Base-by-base conservation (phyloP, 2,888 invertebrate genomes). In the Acleris sparsana region DNA sequence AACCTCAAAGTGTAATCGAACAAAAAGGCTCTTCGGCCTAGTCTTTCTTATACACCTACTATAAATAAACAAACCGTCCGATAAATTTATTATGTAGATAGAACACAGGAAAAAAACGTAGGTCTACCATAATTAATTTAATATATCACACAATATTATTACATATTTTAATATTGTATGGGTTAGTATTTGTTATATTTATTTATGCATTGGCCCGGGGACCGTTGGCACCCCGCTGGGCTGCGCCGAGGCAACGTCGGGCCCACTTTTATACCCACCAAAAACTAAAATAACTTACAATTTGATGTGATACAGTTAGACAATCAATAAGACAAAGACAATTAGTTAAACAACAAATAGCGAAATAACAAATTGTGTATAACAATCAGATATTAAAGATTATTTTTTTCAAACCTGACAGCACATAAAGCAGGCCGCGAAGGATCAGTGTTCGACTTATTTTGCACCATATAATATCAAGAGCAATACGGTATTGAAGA, bases 271-370 rank as follows among this genome's bases (percentile, higher is more conserved):
- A 82, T 85, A 82, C 78, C 78, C 77, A 80, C 80, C 83, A 88
- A 89, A 88, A 88, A 85, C 83, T 78, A 76, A 79, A 85, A 87
- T 85, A 85, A 87, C 87, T 84, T 86, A 85, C 80, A 78, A 79
- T 78, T 79, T 78, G 76, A 80, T 75, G 73, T 75, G 76, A 76
- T 80, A 80, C 75, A 75, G 77, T 78, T 79, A 77, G 73, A 81
- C 9, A 39, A 39, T 39, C 39, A 39, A 13, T 39, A 39, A 13
- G 13, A 4, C 13, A 39, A 13, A 1, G 13, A 39, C 39, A 13
- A 13, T 13, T 39, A 33, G 33, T 9, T 9, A 33, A 9, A 3
- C 9, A 33, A 1, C 39, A 39, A 39, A 9, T 33, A 3, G 39
- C 4, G 39, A 13, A 39, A 39, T 9, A 39, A n/a, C n/a, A n/a